Evolutionary conservation across 2,113 vertebrate genomes (phyloP).

Genomic region (Trachemys scripta): DNA sequence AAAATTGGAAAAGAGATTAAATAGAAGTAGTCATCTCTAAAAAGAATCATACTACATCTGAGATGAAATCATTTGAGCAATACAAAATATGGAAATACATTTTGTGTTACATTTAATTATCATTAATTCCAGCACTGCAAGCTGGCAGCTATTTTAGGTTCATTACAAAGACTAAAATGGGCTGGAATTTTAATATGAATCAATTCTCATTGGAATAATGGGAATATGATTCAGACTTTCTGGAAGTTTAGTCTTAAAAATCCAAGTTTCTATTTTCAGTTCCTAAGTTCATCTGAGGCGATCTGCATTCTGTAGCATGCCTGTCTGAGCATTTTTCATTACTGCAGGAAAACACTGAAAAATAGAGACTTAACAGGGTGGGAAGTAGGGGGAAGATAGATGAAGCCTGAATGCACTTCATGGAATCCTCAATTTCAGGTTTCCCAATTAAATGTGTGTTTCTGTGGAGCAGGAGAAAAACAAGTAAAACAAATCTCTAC

Average conservation of each 20-base stretch:
- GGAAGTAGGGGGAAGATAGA: neutral
- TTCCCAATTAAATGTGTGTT: neutral
- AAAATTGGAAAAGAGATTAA: slow-evolving; percentile 85
- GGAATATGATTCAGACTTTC: slow-evolving; percentile 77
- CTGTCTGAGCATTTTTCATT: neutral
- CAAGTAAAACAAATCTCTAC: neutral
- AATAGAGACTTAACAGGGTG: neutral
- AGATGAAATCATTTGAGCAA: slow-evolving; percentile 86
- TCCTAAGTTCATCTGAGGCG: slow-evolving; percentile 30
- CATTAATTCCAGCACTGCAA: slow-evolving; percentile 85
- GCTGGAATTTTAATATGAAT: slow-evolving; percentile 84
- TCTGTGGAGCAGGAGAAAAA: neutral
- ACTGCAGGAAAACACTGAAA: neutral
- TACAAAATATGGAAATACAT: slow-evolving; percentile 89
- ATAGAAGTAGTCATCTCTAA: slow-evolving; percentile 83
- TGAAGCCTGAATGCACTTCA: neutral
- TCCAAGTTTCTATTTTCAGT: slow-evolving; percentile 61
- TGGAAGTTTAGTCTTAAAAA: slow-evolving; percentile 74
- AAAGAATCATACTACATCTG: slow-evolving; percentile 82
- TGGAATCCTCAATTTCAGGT: neutral
- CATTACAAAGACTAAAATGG: slow-evolving; percentile 83
- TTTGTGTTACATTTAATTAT: slow-evolving; percentile 87
- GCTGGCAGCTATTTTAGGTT: slow-evolving; percentile 85
- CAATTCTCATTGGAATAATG: slow-evolving; percentile 83
- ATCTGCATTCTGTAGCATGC: neutral